These are phyloP conservation scores for Venustaconcha ellipsiformis DNA, from an alignment of 1,140 invertebrate genomes.

Conservation along the genomic window DNA sequence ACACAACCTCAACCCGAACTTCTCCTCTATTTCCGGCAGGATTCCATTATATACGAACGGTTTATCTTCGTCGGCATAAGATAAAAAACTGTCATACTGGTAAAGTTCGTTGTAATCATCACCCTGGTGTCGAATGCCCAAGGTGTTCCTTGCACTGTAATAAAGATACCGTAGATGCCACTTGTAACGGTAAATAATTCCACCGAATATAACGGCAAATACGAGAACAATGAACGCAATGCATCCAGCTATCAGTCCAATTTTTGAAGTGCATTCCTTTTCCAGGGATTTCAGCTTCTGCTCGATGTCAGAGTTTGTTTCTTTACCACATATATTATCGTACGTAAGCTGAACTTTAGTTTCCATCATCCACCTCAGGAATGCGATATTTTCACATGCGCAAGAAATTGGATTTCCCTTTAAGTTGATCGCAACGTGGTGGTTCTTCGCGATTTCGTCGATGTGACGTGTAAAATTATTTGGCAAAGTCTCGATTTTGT, in stretches of 20 bases:
- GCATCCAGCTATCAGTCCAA: not conserved
- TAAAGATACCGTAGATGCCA: constrained; percentile 20
- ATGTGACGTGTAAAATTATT: not conserved
- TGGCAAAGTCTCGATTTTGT: not conserved
- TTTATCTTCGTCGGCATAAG: constrained; percentile 6
- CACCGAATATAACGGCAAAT: not conserved
- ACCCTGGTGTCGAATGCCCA: not conserved
- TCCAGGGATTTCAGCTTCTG: not conserved
- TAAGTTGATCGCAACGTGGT: not conserved
- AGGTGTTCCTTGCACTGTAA: constrained; percentile 1
- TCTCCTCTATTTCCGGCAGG: constrained; percentile 5
- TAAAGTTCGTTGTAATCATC: not conserved
- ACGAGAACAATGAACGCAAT: not conserved
- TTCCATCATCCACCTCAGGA: constrained; percentile 4
- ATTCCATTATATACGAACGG: not conserved
- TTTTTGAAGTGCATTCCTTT: constrained; percentile 6
- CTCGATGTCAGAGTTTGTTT: not conserved
- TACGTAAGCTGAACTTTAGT: not conserved
- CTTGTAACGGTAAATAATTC: constrained; percentile 6
- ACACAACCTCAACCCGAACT: constrained; percentile 82
- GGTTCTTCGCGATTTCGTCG: not conserved
- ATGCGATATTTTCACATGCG: constrained; percentile 1
- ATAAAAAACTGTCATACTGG: constrained; percentile 7
- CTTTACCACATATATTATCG: not conserved
- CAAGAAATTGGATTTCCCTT: not conserved